phyloP scores from a whole-genome alignment of 2,113 vertebrate genomes.

The Cyphomyrus plagiostoma region DNA sequence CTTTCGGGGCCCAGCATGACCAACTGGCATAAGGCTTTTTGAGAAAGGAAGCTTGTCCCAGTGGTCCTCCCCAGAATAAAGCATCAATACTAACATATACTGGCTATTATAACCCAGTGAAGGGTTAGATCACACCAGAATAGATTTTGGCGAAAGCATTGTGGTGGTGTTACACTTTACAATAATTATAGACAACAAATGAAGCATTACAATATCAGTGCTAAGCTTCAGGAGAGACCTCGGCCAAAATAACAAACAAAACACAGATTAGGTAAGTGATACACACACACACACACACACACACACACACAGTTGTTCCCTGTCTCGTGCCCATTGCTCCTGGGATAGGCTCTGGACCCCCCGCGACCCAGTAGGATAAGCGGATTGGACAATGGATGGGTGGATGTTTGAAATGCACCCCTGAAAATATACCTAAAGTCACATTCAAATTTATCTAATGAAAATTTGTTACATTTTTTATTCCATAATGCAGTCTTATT shows the following conservation, averaged over 20 bases:
- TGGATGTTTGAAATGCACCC: neutral
- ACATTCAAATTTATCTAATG: neutral
- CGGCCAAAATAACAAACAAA: neutral
- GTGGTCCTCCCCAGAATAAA: neutral
- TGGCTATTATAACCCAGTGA: neutral
- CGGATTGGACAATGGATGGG: too few species aligned
- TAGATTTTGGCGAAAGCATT: neutral
- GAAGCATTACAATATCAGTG: neutral
- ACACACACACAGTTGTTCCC: too few species aligned
- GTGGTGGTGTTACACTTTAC: neutral
- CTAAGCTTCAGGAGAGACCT: neutral
- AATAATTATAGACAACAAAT: neutral
- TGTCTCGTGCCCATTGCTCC: too few species aligned
- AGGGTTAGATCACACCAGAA: neutral
- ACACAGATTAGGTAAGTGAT: too few species aligned
- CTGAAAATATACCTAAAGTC: neutral
- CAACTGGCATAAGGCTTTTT: neutral
- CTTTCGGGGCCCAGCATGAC: neutral
- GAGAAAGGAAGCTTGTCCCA: neutral
- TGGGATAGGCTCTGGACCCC: too few species aligned
- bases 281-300: too few species aligned
- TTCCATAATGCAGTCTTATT: neutral
- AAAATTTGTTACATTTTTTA: neutral
- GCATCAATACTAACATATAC: neutral
- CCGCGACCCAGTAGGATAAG: too few species aligned